Evolutionary conservation across 1,140 invertebrate species (phyloP).

Genomic region (Drosophila pachea): DNA sequence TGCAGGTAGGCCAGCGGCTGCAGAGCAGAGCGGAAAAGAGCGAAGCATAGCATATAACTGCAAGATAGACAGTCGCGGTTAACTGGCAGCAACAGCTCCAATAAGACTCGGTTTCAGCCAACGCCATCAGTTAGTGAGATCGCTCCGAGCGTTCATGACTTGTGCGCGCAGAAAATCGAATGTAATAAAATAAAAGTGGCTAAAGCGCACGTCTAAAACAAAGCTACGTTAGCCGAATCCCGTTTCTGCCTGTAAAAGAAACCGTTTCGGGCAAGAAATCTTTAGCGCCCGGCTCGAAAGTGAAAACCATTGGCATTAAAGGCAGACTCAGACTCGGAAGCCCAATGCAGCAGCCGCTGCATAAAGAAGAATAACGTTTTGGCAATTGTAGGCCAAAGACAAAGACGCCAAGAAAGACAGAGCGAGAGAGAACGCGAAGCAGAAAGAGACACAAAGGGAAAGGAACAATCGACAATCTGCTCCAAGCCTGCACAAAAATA

Average conservation of each 20-base stretch:
- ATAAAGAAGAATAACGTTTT: slow-evolving; percentile 32
- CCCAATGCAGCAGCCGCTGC: slow-evolving; percentile 33
- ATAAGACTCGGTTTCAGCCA: slow-evolving; percentile 31
- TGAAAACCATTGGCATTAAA: slow-evolving; percentile 40
- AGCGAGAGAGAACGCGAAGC: background rate
- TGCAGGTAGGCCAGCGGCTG: slow-evolving; percentile 18
- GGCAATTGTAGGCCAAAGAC: slow-evolving; percentile 39
- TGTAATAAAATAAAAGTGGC: slow-evolving; percentile 7
- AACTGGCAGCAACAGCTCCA: slow-evolving; percentile 21
- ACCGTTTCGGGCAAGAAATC: slow-evolving; percentile 29
- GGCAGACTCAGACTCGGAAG: background rate
- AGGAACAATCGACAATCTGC: slow-evolving; percentile 10
- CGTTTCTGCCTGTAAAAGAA: slow-evolving; percentile 26
- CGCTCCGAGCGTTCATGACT: slow-evolving; percentile 50
- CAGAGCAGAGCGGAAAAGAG: no score
- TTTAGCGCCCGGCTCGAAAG: slow-evolving; percentile 25
- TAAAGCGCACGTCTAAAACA: slow-evolving; percentile 8
- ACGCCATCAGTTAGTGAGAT: slow-evolving; percentile 58
- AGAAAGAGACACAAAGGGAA: slow-evolving; percentile 6
- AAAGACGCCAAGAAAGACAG: background rate
- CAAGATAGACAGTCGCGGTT: slow-evolving; percentile 35
- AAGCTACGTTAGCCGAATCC: slow-evolving; percentile 23
- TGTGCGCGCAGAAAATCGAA: slow-evolving; percentile 23
- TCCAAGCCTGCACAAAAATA: slow-evolving; percentile 27
- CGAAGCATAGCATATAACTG: slow-evolving; percentile 26